Base-by-base conservation (phyloP, 2,113 vertebrate species). In the Odocoileus hemionus region DNA sequence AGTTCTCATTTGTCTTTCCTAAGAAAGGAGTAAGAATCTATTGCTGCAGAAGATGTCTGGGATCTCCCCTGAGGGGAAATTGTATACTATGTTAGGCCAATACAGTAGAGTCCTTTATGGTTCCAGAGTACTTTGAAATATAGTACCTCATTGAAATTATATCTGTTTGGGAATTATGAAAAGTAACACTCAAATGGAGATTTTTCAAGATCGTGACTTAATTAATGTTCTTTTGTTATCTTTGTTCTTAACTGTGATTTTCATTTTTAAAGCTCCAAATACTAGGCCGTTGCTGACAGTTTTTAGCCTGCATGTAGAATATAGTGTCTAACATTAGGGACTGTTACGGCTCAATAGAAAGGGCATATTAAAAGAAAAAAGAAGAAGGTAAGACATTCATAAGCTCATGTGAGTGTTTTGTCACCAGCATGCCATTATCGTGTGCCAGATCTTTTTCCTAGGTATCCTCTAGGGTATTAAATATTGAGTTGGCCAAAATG, bases 131-230 rank as follows among this genome's bases (percentile, higher is more conserved):
- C 17, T 93, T 58, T 89, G 80, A 91, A 94, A 80, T 36, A n/a
- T 1, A 67, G 74, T 16, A 52, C 7, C 33, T 55, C 15, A 52
- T 61, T 91, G 78, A 91, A 50, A 50, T 43, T 26, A 85, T 54
- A 4, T 26, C 70, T 83, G 45, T 76, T 61, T 83, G 39, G 61
- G 76, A 87, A 92, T 54, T 96, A 33, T 80, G 83, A 33, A 96
- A 88, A 83, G 5, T 57, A 33, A 97, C 36, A 14, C 28, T 74
- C 36, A 45, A 39, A 84, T 55, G 13, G 47, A 70, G 30, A 89
- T 58, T 93, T 96, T 97, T 93, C n/a, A 58, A 93, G 89, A 21
- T 90, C 33, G 80, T 86, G 60, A 91, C 52, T 83, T 89, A 80
- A 78, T 50, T 92, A 82, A 91, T 50, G 5, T 23, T 76, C n/a